Conservation (phyloP, 2,888 invertebrate species). For the Phytoseiulus persimilis region DNA sequence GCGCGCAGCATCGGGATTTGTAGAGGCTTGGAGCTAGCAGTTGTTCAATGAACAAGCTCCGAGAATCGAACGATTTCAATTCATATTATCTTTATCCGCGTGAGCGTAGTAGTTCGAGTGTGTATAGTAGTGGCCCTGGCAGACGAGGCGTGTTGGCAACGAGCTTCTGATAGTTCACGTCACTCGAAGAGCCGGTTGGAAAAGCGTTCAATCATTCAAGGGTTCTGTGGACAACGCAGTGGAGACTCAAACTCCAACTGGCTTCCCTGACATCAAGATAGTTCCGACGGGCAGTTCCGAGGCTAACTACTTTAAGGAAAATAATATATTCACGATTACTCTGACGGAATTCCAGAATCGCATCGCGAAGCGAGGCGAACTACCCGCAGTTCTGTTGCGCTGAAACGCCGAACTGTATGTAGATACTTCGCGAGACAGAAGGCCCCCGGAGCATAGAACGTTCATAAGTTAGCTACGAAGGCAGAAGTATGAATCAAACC, state of each 20-base stretch:
- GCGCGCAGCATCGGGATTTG: not conserved
- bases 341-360: not conserved
- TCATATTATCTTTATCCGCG: not conserved
- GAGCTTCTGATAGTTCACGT: not conserved
- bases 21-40: not conserved
- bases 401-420: not conserved
- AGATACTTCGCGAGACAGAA: not conserved
- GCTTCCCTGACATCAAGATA: not conserved
- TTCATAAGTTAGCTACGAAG: too few relatives aligned
- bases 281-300: not conserved
- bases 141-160: not conserved
- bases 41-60: not conserved
- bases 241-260: not conserved
- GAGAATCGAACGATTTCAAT: not conserved
- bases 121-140: not conserved
- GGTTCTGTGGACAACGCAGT: not conserved
- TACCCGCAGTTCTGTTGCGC: not conserved
- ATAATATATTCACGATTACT: not conserved
- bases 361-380: not conserved
- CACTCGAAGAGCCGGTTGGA: not conserved
- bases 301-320: conserved; percentile 5
- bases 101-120: not conserved
- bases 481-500: too few relatives aligned
- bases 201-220: not conserved
- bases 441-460: not conserved